Base-by-base conservation (phyloP, 1,140 invertebrate genomes). In the Drosophila baimaii region DNA sequence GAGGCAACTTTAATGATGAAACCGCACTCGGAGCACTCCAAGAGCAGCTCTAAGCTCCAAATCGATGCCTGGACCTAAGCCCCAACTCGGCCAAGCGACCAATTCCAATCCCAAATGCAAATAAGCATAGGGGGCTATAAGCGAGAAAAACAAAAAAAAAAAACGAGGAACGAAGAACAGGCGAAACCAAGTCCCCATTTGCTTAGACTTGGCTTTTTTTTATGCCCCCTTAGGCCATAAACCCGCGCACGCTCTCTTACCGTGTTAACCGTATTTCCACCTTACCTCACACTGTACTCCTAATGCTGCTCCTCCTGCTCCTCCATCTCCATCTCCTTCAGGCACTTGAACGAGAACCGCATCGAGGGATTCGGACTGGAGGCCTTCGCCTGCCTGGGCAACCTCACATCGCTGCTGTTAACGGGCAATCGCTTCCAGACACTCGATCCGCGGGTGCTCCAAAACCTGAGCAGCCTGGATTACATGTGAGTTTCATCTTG, bases 401-500 rank as follows among this genome's bases (percentile, higher is more conserved):
- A 89, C 69, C 64, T 92, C 21, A 92, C 72, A 35, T 92, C 91
- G 7, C 49, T 92, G 41, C 71, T 88, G 10, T 33, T 92, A 46
- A 90, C 80, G 19, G 85, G 89, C 23, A 93, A 93, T 83, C 90
- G 84, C 62, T 93, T 93, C 47, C 86, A 82, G 65, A 92, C 86
- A 23, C 74, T 93, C 55, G 89, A 93, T 78, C 82, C 90, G 57
- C 89, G 81, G 31, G 82, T 93, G 9, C 91, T 94, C 9, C 77
- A 90, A 49, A 92, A 93, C 49, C 85, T 93, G 23, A 91, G 73
- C 29, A 90, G 90, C 62, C 84, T 94, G 27, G 72, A 92, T 59
- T 92, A 93, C 63, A 93, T 94, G 93, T 94, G 85, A 93, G 92
- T 92, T 0, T 4, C 31, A 23, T 23, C 5, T n/a, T 10, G 23